Base-by-base conservation (phyloP, 2,888 invertebrate genomes). In the Aphrophora alni region DNA sequence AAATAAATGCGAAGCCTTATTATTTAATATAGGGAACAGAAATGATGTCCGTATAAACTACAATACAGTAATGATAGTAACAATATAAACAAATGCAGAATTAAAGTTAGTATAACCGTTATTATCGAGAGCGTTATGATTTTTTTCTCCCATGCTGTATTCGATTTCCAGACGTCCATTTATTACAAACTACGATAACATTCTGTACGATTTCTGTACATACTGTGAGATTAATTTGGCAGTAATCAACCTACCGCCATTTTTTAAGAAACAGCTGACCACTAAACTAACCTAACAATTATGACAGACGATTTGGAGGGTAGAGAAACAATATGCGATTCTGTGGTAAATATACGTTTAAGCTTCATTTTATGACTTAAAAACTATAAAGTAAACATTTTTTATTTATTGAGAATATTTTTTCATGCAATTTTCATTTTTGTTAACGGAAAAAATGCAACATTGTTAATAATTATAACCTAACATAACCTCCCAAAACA, bases 251-350 rank as follows among this genome's bases (percentile, higher is more conserved):
- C 72, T 78, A 73, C 82, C 82, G 82, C 82, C 80, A 80, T 78
- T 82, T 82, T 72, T 38, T 75, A 76, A 33, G 38, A 17, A 79
- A 71, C 82, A 82, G 82, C 82, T 82, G 82, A 78, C 82, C 33
- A 44, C 69, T 75, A 76, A 78, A 78, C 81, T 78, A 79, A 83
- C 78, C 78, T 78, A 73, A 72, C 81, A 82, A 84, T 81, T 81
- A 84, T 85, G 84, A 89, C 89, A 88, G 90, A 89, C 85, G 89
- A 89, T 85, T 88, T 89, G 82, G 90, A 90, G 84, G 89, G 89
- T 85, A 88, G 92, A 85, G 88, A 88, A 83, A 93, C 95, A 86
- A 95, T 96, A 90, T 96, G 96, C 90, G 96, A 96, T 90, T 95
- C 96, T 82, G 93, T 95, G 90, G 96, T 96, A 92, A 91, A 90